Evolutionary conservation across 2,113 vertebrate species (phyloP).

Genomic region (Xerus inauris): DNA sequence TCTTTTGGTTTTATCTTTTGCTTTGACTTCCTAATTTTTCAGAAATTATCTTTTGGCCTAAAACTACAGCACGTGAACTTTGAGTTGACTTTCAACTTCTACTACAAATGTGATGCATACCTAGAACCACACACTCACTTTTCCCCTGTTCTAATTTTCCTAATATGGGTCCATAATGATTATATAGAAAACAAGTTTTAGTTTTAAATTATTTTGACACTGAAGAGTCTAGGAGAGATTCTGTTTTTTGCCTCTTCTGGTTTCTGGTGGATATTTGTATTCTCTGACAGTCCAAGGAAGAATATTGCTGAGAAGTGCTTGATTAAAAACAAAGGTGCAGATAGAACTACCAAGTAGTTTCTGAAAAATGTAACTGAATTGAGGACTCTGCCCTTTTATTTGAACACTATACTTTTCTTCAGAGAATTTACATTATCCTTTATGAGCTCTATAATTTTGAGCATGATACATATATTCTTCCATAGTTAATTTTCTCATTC

Average conservation of each 20-base stretch:
- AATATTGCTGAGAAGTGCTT: not conserved
- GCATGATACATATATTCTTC: not conserved
- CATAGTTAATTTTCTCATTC: not conserved
- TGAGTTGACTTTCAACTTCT: not conserved
- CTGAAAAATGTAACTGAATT: not conserved
- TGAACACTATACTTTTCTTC: not conserved
- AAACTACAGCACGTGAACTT: not conserved
- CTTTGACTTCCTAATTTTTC: not conserved
- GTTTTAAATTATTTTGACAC: not conserved
- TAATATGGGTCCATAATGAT: not conserved
- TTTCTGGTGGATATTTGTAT: not conserved
- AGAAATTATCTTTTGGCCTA: not conserved
- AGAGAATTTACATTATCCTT: not conserved
- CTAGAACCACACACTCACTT: not conserved
- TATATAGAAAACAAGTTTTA: not conserved
- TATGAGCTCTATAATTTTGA: not conserved
- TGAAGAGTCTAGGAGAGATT: not conserved
- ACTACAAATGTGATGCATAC: not conserved
- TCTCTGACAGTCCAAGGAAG: not conserved
- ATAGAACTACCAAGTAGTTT: not conserved
- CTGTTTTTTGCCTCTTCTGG: not conserved
- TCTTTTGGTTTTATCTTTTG: not conserved
- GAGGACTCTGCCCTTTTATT: not conserved
- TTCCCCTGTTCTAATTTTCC: not conserved
- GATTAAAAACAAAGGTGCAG: not conserved